These are phyloP conservation scores for Tenualosa ilisha DNA, from an alignment of 2,797 vertebrate genomes.

Conservation along the genomic window DNA sequence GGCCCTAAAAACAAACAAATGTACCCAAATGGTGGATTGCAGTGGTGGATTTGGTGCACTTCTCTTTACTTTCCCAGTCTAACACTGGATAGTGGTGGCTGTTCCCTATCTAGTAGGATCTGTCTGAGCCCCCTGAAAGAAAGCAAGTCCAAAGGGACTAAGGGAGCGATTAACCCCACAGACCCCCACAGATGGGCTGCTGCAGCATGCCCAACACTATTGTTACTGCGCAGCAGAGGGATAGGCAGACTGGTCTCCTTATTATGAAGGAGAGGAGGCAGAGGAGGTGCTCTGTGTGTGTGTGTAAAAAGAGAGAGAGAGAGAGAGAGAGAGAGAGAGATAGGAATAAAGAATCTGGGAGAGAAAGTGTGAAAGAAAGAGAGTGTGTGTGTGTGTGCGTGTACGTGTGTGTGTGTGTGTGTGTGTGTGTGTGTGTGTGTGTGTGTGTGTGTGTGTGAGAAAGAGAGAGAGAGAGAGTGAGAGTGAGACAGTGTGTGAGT, in stretches of 20 bases:
- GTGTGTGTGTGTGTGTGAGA: conserved; percentile 4
- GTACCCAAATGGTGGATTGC: background rate
- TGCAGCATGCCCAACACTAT: background rate
- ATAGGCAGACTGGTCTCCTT: background rate
- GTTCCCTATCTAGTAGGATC: background rate
- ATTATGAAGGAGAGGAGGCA: background rate
- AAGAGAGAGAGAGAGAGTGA: background rate
- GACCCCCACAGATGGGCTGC: background rate
- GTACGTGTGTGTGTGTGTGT: background rate
- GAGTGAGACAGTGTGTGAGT: background rate
- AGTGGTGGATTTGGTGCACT: background rate
- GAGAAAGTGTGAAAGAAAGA: background rate
- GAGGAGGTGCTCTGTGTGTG: background rate
- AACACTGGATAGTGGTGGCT: background rate
- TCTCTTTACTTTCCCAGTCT: background rate
- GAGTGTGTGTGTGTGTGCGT: background rate
- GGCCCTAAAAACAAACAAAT: background rate
- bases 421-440: background rate
- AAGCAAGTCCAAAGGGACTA: background rate
- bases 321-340: background rate
- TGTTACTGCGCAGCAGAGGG: background rate
- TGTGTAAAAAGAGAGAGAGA: background rate
- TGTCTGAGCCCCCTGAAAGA: background rate
- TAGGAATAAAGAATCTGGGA: background rate
- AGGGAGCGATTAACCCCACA: background rate